phyloP scores from a whole-genome alignment of 2,888 invertebrate genomes.

The Hemaris fuciformis region DNA sequence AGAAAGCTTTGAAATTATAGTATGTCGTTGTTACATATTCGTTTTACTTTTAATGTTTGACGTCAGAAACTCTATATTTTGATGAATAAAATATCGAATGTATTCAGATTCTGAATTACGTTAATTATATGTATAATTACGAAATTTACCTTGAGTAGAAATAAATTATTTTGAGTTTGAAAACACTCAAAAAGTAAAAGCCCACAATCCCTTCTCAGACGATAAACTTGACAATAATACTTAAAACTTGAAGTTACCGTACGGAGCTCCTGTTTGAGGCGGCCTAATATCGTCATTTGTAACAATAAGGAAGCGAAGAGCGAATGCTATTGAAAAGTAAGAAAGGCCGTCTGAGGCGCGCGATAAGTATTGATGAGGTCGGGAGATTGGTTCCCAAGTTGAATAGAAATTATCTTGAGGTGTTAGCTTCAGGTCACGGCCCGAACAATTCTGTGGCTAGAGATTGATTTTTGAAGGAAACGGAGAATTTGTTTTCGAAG shows the following conservation, averaged over 20 bases:
- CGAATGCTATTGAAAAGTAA: not conserved
- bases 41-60: too few relatives aligned
- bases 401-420: constrained; percentile 39
- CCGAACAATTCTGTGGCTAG: not conserved
- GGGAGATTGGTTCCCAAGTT: constrained; percentile 31
- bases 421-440: constrained; percentile 5
- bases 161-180: not conserved
- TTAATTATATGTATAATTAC: too few relatives aligned
- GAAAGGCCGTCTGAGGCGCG: not conserved
- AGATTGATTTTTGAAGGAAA: not conserved
- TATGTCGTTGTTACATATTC: too few relatives aligned
- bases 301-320: not conserved
- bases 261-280: not conserved
- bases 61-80: too few relatives aligned
- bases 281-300: not conserved
- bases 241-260: constrained; percentile 38
- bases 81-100: too few relatives aligned
- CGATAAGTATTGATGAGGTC: constrained; percentile 26
- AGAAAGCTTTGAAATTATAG: too few relatives aligned
- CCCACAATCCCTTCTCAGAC: constrained; percentile 20
- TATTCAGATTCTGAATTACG: too few relatives aligned
- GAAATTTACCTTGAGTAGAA: too few relatives aligned
- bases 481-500: too few relatives aligned
- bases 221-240: constrained; percentile 46
- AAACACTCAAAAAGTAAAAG: constrained; percentile 11